Conservation (phyloP, 2,113 vertebrate species). For the Melozone crissalis region DNA sequence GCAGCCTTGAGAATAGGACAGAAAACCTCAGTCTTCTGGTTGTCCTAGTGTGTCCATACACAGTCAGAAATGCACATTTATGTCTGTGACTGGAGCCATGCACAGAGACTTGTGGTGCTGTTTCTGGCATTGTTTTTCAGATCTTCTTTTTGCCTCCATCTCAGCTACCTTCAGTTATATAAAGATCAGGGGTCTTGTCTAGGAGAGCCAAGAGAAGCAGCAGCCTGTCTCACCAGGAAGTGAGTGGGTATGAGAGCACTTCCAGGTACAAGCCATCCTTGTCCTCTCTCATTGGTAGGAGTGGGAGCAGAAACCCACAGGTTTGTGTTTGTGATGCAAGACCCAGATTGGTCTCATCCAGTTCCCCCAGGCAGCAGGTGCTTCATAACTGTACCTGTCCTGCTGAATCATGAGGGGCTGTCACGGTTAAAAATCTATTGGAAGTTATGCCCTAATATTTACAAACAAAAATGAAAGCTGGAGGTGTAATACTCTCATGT, state of each 20-base stretch:
- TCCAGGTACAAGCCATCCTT: neutral
- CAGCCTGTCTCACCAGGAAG: fast-evolving
- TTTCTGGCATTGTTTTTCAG: neutral
- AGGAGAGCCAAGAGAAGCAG: neutral
- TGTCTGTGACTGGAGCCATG: fast-evolving
- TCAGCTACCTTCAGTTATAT: neutral
- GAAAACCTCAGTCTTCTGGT: neutral
- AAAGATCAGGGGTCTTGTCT: neutral
- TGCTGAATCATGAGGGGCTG: neutral
- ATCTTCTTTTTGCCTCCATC: neutral
- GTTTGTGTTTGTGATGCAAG: neutral
- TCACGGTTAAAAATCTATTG: neutral
- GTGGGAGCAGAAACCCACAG: fast-evolving
- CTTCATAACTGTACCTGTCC: neutral
- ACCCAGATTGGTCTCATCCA: neutral
- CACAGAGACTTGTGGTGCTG: neutral
- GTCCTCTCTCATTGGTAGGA: neutral
- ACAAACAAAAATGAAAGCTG: neutral
- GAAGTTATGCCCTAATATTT: neutral
- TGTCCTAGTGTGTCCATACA: neutral
- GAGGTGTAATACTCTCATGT: neutral
- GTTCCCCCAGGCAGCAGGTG: neutral
- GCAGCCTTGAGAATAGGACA: neutral
- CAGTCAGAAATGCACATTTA: neutral
- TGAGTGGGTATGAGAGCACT: neutral